Evolutionary conservation across 2,113 vertebrate genomes (phyloP).

Genomic region (Xiphias gladius): DNA sequence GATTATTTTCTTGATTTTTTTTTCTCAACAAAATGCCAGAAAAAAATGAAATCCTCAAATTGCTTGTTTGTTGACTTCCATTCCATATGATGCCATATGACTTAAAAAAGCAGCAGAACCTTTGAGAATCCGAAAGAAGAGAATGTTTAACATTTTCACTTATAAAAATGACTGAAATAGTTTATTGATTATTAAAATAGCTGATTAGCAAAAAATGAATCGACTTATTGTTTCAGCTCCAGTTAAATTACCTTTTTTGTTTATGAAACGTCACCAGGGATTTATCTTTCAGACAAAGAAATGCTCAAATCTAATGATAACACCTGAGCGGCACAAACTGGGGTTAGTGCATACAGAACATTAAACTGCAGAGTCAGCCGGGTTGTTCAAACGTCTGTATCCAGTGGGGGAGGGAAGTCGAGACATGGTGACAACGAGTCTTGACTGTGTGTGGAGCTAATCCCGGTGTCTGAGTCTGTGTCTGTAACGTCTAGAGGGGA

Average conservation of each 20-base stretch:
- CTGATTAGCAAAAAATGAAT: too few relatives aligned
- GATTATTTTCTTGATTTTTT: background rate
- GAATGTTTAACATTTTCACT: background rate
- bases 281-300: background rate
- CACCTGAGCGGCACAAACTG: slow-evolving; percentile 5
- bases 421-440: slow-evolving; percentile 90
- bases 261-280: background rate
- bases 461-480: slow-evolving; percentile 98
- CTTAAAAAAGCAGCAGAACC: too few relatives aligned
- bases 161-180: too few relatives aligned
- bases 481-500: slow-evolving; percentile 88
- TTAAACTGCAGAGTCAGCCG: slow-evolving; percentile 4
- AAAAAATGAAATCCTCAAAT: background rate
- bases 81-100: too few relatives aligned
- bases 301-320: background rate
- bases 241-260: background rate
- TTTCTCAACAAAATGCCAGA: background rate
- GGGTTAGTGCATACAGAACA: background rate
- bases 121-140: background rate
- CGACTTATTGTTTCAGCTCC: background rate
- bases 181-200: too few relatives aligned
- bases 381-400: slow-evolving; percentile 80
- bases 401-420: slow-evolving; percentile 81
- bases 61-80: background rate
- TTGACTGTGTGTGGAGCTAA: slow-evolving; percentile 97